Evolutionary conservation across 2,113 vertebrate species (phyloP), one percentile per base, ranked within the genome.

Genomic region (Pithys albifrons): DNA sequence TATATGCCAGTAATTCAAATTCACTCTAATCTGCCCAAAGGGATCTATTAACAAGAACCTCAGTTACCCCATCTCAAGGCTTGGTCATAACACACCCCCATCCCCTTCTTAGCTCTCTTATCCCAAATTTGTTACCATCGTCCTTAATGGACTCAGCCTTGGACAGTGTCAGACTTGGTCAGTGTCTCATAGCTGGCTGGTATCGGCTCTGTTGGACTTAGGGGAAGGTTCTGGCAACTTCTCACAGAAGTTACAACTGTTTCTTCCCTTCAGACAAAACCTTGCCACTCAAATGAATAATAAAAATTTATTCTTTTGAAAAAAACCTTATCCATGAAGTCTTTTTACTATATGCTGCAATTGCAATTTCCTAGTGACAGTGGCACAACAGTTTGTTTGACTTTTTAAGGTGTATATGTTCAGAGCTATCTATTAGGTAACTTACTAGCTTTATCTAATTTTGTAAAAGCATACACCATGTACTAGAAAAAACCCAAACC

Each of bases 291-390:
- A 90, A 70, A 55, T 9, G 31, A 43, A 7, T 28, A 14, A 49
- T 67, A 88, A 93, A 90, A 18, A n/a, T 90, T 87, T 81, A 33
- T 66, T 88, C 89, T 91, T 81, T 75, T 90, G 75, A 94, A 95
- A 28, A 4, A 74, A 67, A 65, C 7, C 25, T 8, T 55, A 46
- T 58, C 19, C 89, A 13, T 91, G 43, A 92, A 88, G 6, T 33
- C 3, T 27, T 88, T 88, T 71, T 84, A 45, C 27, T 69, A 11
- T n/a, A 61, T 58, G 45, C 6, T 37, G 71, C 89, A 89, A 88
- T 3, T 73, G 37, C 39, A 86, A 46, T 91, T 90, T 91, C 9
- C 4, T 71, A 37, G 22, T 16, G 73, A 72, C 37, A 72, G 23
- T 28, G 37, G 43, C 57, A 77, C 28, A 16, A 52, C 19, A n/a